Evolutionary conservation across 2,888 invertebrate genomes (phyloP), one percentile per base, ranked within the genome.

Genomic region (Parascotia fuliginaria): DNA sequence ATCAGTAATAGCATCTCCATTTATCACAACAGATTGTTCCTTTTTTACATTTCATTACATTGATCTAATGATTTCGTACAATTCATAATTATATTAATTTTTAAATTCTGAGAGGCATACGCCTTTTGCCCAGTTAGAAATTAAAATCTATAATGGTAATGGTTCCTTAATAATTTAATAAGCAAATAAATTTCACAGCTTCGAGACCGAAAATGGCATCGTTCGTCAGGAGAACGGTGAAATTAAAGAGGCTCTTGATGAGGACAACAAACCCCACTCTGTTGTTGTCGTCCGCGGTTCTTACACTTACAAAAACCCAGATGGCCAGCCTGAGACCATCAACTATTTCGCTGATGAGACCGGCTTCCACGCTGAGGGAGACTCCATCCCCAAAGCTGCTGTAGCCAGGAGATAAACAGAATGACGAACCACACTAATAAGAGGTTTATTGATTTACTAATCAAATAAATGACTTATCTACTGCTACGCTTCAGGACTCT

Each of bases 281-380:
- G 93, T 93, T 15, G 87, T 94, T 70, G 89, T 92, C 0, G 93
- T 94, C 16, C 93, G 94, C 59, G 95, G 95, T 9, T 83, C 91
- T 3, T 94, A 90, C 83, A 83, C 92, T 0, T 95, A 94, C 85
- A 85, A 87, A 2, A 88, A 93, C 47, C 93, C 94, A 12, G 95
- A 95, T 59, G 19, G 19, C 5, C 89, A 90, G 16, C 80, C 85
- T 2, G 91, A 93, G 62, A 74, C 79, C 28, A 61, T 94, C 61
- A 90, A 78, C 44, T 95, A 94, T 85, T 77, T 79, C 53, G 94
- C 94, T 36, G 95, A 95, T 67, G 94, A 95, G 80, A 93, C 83
- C 62, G 95, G 95, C 52, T 95, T 87, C 91, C 93, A 93, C 56
- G 92, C 94, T 2, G 90, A 93, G 51, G 94, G 95, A 34, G 90